These are phyloP conservation scores for Tenodera sinensis DNA, from an alignment of 2,888 invertebrate genomes.

Conservation along the genomic window DNA sequence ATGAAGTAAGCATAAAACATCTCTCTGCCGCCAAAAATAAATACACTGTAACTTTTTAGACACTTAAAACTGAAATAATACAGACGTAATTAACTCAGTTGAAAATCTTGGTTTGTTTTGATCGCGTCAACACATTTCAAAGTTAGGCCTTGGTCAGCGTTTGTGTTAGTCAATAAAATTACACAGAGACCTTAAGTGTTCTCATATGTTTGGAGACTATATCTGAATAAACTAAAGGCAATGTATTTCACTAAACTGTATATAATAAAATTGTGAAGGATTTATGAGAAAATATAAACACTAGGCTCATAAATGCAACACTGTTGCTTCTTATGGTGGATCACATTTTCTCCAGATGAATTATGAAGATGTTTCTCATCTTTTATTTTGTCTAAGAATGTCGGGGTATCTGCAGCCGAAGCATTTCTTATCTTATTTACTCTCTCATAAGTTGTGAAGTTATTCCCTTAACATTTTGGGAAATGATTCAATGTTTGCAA, in stretches of 20 bases:
- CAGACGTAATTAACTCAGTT: not conserved
- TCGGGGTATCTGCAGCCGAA: no score
- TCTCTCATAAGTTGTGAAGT: no score
- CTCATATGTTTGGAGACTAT: no score
- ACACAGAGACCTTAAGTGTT: not conserved
- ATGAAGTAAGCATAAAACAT: not conserved
- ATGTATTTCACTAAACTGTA: not conserved
- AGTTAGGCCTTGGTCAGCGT: not conserved
- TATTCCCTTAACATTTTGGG: no score
- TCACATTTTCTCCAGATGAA: no score
- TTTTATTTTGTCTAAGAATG: no score
- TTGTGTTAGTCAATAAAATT: not conserved
- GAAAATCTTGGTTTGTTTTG: not conserved
- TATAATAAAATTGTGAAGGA: not conserved
- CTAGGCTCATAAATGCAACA: not conserved
- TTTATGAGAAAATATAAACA: not conserved
- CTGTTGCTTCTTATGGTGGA: not conserved
- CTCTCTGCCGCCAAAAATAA: not conserved
- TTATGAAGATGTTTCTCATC: no score
- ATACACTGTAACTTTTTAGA: not conserved
- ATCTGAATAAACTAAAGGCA: not conserved
- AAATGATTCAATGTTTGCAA: no score
- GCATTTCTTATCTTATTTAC: no score
- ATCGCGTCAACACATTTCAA: not conserved
- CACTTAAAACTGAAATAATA: not conserved